Base-by-base conservation (phyloP, 2,888 invertebrate genomes). In the Diarsia brunnea region DNA sequence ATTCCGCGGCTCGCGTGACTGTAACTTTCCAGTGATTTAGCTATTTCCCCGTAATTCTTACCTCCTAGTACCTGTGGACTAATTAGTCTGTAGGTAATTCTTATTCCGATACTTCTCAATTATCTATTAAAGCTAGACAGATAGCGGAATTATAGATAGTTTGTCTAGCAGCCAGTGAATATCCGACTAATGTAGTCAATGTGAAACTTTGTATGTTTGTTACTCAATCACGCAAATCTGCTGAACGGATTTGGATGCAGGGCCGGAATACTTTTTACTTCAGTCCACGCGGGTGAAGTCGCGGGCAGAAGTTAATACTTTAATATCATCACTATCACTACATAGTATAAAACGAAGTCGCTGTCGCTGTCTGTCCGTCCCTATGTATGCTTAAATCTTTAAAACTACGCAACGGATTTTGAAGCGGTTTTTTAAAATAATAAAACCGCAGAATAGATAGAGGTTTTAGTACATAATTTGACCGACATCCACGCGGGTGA, bases 21-120 rank as follows among this genome's bases (percentile, higher is more conserved):
- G 45, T 19, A 70, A 58, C 70, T 84, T 80, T 84, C 75, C 71
- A 75, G 58, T 75, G 65, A 66, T 82, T 82, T 61, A 63, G 51
- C 75, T 68, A 69, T 63, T 69, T 71, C 71, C 71, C 24, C 68
- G 66, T 75, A 69, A 66, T 49, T 80, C 65, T 71, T 12, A 43
- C 65, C 24, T 51, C 73, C 73, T 79, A 69, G 83, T 79, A 78
- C 27, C 7, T 69, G 38, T 27, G 21, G 63, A 43, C n/a, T 75
- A 69, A 80, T 84, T 79, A 75, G 12, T 63, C 12, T 43, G 43
- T 61, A 43, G 53, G 21, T 60, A 47, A 75, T 63, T 71, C 19
- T 71, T 68, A 43, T 74, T 75, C 64, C 64, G 67, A 67, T 31
- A 55, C 38, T 60, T 71, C 64, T 65, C 49, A 69, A 79, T 73